Conservation (phyloP, 2,888 invertebrate genomes). For the Andrena bucephala region DNA sequence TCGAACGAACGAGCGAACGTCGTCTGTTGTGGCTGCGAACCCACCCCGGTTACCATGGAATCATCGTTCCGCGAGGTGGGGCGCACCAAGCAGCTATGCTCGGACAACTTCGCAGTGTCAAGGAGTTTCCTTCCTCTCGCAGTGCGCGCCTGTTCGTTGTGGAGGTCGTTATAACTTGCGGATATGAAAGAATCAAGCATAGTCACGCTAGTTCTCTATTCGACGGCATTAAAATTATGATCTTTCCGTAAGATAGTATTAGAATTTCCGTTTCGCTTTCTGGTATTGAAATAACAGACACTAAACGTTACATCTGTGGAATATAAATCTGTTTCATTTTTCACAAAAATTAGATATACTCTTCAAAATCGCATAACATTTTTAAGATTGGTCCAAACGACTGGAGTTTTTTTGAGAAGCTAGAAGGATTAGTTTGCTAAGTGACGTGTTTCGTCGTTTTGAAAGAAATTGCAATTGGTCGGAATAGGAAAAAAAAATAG, state of each 20-base stretch:
- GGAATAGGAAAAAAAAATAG: no score
- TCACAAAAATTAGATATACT: no score
- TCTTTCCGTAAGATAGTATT: not conserved
- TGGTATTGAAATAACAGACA: no score
- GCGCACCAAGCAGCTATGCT: conserved; percentile 48
- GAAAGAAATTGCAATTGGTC: no score
- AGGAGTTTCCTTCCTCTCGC: conserved; percentile 28
- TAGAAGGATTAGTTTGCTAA: no score
- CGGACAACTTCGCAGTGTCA: conserved; percentile 46
- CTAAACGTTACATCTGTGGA: no score
- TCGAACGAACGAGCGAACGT: conserved; percentile 68
- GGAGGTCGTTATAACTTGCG: not conserved
- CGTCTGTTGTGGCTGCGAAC: conserved; percentile 76
- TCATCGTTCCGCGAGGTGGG: conserved; percentile 60
- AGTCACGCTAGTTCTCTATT: not conserved
- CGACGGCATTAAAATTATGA: not conserved
- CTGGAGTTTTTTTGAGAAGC: no score
- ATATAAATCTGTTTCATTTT: no score
- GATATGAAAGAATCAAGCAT: not conserved
- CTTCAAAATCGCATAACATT: no score
- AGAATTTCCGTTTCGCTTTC: no score
- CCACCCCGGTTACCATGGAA: conserved; percentile 80
- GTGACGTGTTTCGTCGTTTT: no score
- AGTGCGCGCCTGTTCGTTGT: conserved; percentile 8
- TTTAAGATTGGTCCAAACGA: no score